Conservation (phyloP, 2,888 invertebrate genomes). For the Aphelenchoides bicaudatus region DNA sequence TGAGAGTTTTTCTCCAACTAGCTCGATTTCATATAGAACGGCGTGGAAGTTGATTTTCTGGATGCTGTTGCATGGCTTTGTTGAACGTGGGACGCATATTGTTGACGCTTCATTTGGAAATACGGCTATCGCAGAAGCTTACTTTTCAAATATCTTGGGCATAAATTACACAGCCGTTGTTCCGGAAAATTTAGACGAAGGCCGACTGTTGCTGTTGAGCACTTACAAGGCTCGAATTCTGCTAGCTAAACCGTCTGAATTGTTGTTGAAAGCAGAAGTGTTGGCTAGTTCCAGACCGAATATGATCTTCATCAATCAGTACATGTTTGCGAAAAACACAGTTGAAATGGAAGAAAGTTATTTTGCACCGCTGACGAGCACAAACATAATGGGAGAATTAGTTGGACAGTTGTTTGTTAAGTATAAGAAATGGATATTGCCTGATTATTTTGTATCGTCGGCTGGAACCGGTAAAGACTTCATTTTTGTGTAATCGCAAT, state of each 20-base stretch:
- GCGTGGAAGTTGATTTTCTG: conserved; percentile 47
- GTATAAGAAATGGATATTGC: background rate
- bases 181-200: background rate
- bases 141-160: conserved; percentile 42
- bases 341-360: conserved; percentile 37
- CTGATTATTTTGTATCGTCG: conserved; percentile 46
- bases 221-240: background rate
- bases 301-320: conserved; percentile 34
- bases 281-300: conserved; percentile 30
- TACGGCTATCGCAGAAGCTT: conserved; percentile 51
- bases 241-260: background rate
- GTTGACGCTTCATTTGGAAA: conserved; percentile 51
- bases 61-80: conserved; percentile 44
- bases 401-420: conserved; percentile 32
- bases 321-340: conserved; percentile 44
- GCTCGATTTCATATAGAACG: conserved; percentile 43
- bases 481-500: background rate
- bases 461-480: conserved; percentile 32
- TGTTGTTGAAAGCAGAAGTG: conserved; percentile 26
- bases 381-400: conserved; percentile 49
- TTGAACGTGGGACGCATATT: conserved; percentile 37
- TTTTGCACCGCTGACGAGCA: conserved; percentile 17
- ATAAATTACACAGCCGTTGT: conserved; percentile 46
- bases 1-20: conserved; percentile 40
- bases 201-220: background rate